Evolutionary conservation across 1,140 invertebrate species (phyloP).

Genomic region (Conus ventricosus): DNA sequence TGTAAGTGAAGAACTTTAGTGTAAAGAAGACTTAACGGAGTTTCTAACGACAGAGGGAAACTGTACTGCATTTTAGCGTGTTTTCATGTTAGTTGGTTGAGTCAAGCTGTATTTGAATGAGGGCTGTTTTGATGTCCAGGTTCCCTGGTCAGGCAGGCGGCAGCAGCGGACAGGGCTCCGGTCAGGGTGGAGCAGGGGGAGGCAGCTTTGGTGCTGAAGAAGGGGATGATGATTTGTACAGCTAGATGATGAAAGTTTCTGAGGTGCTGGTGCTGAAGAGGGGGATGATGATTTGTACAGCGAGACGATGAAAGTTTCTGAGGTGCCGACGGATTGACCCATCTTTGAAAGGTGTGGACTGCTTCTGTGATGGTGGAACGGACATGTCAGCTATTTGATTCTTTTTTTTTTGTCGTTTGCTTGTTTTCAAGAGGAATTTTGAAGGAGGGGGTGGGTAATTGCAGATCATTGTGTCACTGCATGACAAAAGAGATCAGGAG

Average conservation of each 20-base stretch:
- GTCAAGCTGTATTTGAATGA: too few species aligned
- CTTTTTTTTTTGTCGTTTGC: too few species aligned
- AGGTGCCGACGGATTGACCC: neutral
- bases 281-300: constrained; percentile 96
- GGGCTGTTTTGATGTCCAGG: constrained; percentile 71
- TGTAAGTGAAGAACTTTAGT: too few species aligned
- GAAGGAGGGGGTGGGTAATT: too few species aligned
- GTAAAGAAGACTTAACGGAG: too few species aligned
- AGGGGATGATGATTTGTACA: constrained; percentile 95
- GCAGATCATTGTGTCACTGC: too few species aligned
- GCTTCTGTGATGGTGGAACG: neutral
- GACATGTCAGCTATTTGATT: too few species aligned
- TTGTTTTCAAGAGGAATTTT: too few species aligned
- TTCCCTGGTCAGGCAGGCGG: constrained; percentile 79
- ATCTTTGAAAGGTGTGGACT: neutral
- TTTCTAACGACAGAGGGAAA: too few species aligned
- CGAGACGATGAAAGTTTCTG: constrained; percentile 76
- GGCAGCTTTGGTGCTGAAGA: constrained; percentile 83
- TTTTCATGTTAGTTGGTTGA: too few species aligned
- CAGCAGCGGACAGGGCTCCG: constrained; percentile 77
- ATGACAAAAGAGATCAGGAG: too few species aligned
- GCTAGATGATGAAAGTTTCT: constrained; percentile 78
- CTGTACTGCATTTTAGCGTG: too few species aligned
- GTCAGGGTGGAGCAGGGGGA: constrained; percentile 79
- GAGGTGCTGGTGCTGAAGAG: constrained; percentile 81